phyloP scores from a whole-genome alignment of 2,113 vertebrate species.

The Pterophyllum scalare region DNA sequence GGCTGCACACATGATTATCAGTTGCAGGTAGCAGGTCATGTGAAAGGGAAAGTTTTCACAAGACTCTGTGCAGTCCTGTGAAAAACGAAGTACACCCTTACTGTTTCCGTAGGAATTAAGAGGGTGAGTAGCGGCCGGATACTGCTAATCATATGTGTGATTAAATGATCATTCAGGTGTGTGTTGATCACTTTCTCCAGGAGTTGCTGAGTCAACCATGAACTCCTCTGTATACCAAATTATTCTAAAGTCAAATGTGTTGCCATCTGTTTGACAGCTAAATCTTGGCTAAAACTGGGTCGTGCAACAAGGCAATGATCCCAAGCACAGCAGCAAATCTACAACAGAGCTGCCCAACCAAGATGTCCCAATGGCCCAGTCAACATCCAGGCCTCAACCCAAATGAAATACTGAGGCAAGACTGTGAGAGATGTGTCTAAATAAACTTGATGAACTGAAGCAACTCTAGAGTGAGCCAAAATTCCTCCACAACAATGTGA shows the following conservation, averaged over 20 bases:
- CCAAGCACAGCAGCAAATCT: background rate
- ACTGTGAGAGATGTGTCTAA: too few species aligned
- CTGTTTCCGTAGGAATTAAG: background rate
- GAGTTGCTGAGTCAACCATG: background rate
- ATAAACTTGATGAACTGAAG: too few species aligned
- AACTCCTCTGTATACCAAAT: background rate
- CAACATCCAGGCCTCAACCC: background rate
- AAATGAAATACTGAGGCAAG: too few species aligned
- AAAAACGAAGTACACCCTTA: background rate
- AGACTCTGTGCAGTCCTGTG: background rate
- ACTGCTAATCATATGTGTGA: too few species aligned
- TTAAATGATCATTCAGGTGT: background rate
- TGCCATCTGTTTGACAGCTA: background rate
- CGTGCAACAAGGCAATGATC: background rate
- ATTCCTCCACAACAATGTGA: background rate
- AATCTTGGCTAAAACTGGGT: background rate
- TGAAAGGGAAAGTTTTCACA: background rate
- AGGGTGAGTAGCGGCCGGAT: too few species aligned
- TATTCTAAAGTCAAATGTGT: conserved; percentile 1
- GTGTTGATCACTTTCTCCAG: background rate
- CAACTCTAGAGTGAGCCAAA: too few species aligned
- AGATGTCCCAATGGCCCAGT: background rate
- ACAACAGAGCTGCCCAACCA: background rate
- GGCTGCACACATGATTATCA: background rate
- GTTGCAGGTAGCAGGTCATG: background rate